These are phyloP conservation scores for Apocrypta bakeri DNA, from an alignment of 1,140 invertebrate genomes.

Conservation along the genomic window DNA sequence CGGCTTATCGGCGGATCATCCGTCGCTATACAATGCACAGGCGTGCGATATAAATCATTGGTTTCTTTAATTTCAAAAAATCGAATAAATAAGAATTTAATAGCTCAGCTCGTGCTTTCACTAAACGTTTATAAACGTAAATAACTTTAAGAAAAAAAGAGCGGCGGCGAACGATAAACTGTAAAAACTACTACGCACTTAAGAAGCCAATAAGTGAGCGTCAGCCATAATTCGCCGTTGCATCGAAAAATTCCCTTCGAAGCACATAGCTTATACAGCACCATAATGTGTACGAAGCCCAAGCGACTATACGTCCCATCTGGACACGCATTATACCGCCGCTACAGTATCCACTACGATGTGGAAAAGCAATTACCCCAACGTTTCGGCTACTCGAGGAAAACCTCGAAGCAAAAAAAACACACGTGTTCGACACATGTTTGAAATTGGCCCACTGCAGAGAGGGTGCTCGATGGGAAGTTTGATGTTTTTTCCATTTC, in stretches of 20 bases:
- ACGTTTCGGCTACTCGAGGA: not conserved
- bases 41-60: not conserved
- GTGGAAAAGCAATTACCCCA: not conserved
- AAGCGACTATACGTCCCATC: not conserved
- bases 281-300: no score
- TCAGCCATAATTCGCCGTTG: not conserved
- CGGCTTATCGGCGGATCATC: no score
- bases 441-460: no score
- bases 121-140: not conserved
- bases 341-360: not conserved
- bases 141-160: not conserved
- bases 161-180: not conserved
- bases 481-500: not conserved
- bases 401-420: not conserved
- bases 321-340: not conserved
- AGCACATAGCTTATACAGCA: no score
- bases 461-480: no score
- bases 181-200: not conserved
- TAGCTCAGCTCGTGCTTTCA: no score
- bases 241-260: not conserved
- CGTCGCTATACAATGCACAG: not conserved
- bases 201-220: not conserved
- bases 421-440: not conserved
- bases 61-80: not conserved
- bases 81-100: not conserved